A percentile compares a stretch with the other conserved stretches of the same genome.
Conservation (phyloP, 2,113 vertebrate genomes). For the Aspidoscelis tigris region DNA sequence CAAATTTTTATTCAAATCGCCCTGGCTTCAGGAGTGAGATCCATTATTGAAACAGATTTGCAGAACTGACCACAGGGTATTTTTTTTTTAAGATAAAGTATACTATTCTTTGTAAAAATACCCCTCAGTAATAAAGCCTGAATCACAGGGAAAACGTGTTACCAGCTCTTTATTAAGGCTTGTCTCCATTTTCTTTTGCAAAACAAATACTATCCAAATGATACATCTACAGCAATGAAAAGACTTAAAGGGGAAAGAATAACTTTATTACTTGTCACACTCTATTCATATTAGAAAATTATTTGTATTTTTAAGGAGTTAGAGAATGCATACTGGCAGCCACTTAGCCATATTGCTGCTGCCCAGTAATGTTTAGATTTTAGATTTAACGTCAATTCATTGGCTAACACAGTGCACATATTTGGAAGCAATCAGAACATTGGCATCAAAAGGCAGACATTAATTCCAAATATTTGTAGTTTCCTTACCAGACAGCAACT, state of each 20-base stretch:
- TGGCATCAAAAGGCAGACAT: constrained; percentile 35
- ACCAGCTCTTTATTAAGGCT: constrained; percentile 26
- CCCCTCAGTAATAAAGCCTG: constrained; percentile 44
- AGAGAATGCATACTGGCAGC: neutral
- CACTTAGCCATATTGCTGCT: neutral
- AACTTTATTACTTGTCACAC: constrained; percentile 33
- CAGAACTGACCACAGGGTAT: neutral
- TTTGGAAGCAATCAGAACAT: constrained; percentile 50
- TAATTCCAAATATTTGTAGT: constrained; percentile 56
- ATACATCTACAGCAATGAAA: constrained; percentile 29
- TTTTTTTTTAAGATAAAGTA: constrained; percentile 57
- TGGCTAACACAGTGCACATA: constrained; percentile 34
- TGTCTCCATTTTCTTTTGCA: constrained; percentile 9
- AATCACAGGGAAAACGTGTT: constrained; percentile 41
- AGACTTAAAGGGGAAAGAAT: constrained; percentile 43
- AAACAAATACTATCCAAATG: constrained; percentile 12
- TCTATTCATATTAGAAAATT: constrained; percentile 37
- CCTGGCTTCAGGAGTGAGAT: neutral
- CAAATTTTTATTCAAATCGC: constrained; percentile 12
- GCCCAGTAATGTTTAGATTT: constrained; percentile 40
- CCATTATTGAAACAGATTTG: constrained; percentile 23
- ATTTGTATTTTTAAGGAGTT: constrained; percentile 46
- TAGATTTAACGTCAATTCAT: constrained; percentile 43
- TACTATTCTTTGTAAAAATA: constrained; percentile 49
- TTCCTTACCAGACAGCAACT: constrained; percentile 53